phyloP scores from a whole-genome alignment of 1,140 invertebrate genomes.

The Euura saliciscinereae region DNA sequence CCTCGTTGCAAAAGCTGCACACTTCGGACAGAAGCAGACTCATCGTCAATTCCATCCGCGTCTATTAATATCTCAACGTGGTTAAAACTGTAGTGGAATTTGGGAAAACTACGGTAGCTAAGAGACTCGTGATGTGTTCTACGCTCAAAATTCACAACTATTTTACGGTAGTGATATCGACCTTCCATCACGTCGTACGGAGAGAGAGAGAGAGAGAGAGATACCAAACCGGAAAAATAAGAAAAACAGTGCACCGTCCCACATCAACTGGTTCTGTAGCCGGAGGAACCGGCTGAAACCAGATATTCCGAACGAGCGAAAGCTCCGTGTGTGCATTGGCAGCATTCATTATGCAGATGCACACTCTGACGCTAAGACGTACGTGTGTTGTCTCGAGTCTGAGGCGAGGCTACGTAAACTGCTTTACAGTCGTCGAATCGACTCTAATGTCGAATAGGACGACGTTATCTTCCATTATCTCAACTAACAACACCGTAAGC shows the following conservation, averaged over 20 bases:
- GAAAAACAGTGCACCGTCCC: constrained; percentile 37
- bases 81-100: not conserved
- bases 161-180: no score
- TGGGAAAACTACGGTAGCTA: not conserved
- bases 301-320: constrained; percentile 13
- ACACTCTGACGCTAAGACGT: no score
- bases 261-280: constrained; percentile 30
- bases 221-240: not conserved
- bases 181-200: no score
- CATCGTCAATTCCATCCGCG: not conserved
- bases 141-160: no score
- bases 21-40: not conserved
- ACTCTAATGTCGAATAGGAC: no score
- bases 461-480: no score
- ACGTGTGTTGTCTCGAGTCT: no score
- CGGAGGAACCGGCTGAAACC: constrained; percentile 38
- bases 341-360: not conserved
- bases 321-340: not conserved
- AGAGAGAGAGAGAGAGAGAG: not conserved
- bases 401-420: no score
- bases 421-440: no score
- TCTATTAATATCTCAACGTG: not conserved
- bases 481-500: no score
- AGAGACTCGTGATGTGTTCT: not conserved
- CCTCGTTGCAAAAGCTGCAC: not conserved